Percentiles rank a stretch among this genome's conserved stretches.
Evolutionary conservation across 2,113 vertebrate genomes (phyloP).

Genomic region (Callipepla squamata): DNA sequence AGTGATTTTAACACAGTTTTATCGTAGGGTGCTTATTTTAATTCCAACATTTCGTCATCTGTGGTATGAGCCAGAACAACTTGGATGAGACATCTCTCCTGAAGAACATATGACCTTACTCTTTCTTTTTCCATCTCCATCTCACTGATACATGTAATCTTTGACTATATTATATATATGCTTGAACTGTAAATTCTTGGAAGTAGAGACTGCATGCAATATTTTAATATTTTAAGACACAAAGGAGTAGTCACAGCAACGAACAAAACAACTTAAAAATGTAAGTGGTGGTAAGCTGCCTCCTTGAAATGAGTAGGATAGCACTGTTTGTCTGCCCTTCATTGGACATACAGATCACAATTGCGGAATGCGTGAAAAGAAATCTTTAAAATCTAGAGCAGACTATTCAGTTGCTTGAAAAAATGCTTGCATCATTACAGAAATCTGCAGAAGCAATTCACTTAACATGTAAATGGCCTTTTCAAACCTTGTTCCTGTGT

Average conservation of each 20-base stretch:
- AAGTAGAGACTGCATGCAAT: not conserved
- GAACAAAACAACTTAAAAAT: not conserved
- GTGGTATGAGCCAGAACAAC: not conserved
- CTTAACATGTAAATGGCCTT: not conserved
- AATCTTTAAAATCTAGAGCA: not conserved
- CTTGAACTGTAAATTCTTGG: not conserved
- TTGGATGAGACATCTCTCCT: not conserved
- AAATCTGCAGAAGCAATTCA: not conserved
- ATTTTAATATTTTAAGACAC: not conserved
- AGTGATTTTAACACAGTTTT: not conserved
- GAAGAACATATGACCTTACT: not conserved
- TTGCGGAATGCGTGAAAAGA: not conserved
- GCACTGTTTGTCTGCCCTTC: not conserved
- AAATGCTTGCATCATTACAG: not conserved
- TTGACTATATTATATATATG: not conserved
- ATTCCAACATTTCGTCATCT: not conserved
- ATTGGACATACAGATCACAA: not conserved
- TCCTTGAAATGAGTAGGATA: not conserved
- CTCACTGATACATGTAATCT: not conserved
- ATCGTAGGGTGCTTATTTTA: not conserved
- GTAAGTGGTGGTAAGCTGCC: not conserved
- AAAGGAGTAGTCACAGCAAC: not conserved
- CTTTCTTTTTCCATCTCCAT: conserved; percentile 14
- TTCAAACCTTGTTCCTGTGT: not conserved
- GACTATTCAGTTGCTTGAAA: not conserved